phyloP scores from a whole-genome alignment of 2,888 invertebrate species.

The Alloscopus bannaensis region DNA sequence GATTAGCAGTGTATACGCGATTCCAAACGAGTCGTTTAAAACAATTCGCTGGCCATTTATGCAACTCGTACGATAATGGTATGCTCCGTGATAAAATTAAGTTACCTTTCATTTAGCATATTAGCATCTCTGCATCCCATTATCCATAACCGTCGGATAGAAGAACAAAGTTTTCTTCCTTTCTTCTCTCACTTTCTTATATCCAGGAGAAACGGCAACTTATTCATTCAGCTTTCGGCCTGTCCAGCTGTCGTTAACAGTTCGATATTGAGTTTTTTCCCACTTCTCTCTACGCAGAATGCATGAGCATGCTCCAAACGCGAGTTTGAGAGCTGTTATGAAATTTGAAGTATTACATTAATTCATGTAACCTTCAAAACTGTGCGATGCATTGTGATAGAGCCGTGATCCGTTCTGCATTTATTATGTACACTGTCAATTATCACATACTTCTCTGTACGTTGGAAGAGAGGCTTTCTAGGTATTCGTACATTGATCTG shows the following conservation, averaged over 20 bases:
- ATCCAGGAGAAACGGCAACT: neutral
- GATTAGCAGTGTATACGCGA: too few relatives aligned
- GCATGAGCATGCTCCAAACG: slow-evolving; percentile 37
- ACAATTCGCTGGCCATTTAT: slow-evolving; percentile 39
- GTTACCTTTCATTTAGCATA: slow-evolving; percentile 2
- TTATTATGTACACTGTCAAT: neutral
- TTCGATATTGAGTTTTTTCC: neutral
- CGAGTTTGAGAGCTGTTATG: slow-evolving; percentile 1
- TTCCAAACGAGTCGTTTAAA: too few relatives aligned
- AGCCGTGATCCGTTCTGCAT: slow-evolving; percentile 6
- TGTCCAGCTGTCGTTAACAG: slow-evolving; percentile 15
- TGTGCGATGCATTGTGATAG: slow-evolving; percentile 10
- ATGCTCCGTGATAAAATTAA: slow-evolving; percentile 14
- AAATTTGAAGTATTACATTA: slow-evolving; percentile 10
- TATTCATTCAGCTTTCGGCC: slow-evolving; percentile 3
- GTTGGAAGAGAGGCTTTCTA: neutral
- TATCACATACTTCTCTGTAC: too few relatives aligned
- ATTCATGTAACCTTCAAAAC: slow-evolving; percentile 45
- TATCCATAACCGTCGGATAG: too few relatives aligned
- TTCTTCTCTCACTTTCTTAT: neutral
- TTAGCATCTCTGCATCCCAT: neutral
- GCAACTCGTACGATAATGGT: slow-evolving; percentile 26
- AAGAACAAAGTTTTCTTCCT: too few relatives aligned
- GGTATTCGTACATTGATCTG: slow-evolving; percentile 14
- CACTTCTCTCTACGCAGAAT: too few relatives aligned